Base-by-base conservation (phyloP, 2,888 invertebrate genomes). In the Campopleginae sp. region DNA sequence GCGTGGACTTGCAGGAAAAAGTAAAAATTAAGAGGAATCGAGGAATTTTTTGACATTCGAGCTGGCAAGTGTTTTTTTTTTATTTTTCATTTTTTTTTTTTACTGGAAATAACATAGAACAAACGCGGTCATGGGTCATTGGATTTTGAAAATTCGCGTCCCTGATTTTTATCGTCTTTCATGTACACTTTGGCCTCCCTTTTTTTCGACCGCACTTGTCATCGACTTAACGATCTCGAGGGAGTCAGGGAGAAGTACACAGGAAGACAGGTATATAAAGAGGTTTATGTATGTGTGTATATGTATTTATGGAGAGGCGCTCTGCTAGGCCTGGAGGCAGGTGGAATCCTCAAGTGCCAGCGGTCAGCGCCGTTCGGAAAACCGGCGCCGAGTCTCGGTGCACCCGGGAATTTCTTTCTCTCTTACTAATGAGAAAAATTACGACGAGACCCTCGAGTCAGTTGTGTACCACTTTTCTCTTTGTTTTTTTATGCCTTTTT, bases 341-440 rank as follows among this genome's bases (percentile, higher is more conserved):
- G 85, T 85, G 84, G 61, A 72, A 82, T 66, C 74, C 54, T 81
- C 78, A 71, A 86, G 87, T 82, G 82, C 42, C 68, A 86, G 72
- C 84, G 80, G 84, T 84, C 79, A 79, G 85, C 71, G 66, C 58
- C 78, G 66, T 78, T 72, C 82, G 77, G 77, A 48, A 70, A 82
- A 82, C 82, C 42, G 79, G 51, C 61, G 79, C 79, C 79, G 77
- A 66, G 70, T 48, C 71, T 70, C 75, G 46, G 19, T 65, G 63
- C 61, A 58, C 68, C 42, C 51, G 31, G 80, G 48, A 33, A 63
- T 78, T 75, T 76, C 79, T 72, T 72, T 61, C 66, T 71, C 76
- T 71, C 33, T 61, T 38, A 75, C 85, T 82, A 85, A 85, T 82
- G 85, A 85, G 85, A 79, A 82, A 79, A 82, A 76, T 81, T 80